Base-by-base conservation (phyloP, 2,113 vertebrate species). In the Crocuta crocuta region DNA sequence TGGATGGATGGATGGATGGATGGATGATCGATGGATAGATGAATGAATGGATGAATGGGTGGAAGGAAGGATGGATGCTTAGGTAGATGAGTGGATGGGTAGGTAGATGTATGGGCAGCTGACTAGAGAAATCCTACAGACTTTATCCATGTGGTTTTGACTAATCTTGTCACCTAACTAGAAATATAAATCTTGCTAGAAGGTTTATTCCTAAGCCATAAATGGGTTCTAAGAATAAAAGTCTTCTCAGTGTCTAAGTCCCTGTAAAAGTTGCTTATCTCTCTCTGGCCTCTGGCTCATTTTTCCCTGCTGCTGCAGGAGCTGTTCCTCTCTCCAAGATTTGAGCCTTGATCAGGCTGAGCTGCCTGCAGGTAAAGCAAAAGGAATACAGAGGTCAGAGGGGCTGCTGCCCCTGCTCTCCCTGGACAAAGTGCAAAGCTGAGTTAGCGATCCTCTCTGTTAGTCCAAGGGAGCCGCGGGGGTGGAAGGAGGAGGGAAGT, bases 201-300 rank as follows among this genome's bases (percentile, higher is more conserved):
- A 95, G 65, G 35, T 85, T 96, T 91, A 91, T 97, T 97, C 92
- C 92, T 96, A 96, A 94, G 65, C 50, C 84, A 17, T 89, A 91
- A 95, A 73, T 94, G 85, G 33, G 39, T 74, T 96, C 95, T 97
- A 92, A 96, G 96, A 91, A 91, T 85, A 94, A 96, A 95, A 84
- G 15, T 82, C 88, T 92, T 96, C 81, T 84, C 50, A 43, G 45
- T 33, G 53, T 89, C 94, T 55, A 90, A 73, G 63, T 85, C 76
- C 11, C 88, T 33, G 7, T 35, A 89, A 88, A 84, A 95, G 90
- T 55, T 95, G 68, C 83, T 68, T 39, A n/a, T 88, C 86, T 70
- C 74, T 89, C 82, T 94, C 87, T 92, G 55, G 90, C 86, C 95
- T 95, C 88, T 58, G 91, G 83, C 21, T 95, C 71, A 45, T 96